These are phyloP conservation scores for Corticium candelabrum DNA, from an alignment of 37 sponge, comb jelly and placozoan species.

Conservation along the genomic window DNA sequence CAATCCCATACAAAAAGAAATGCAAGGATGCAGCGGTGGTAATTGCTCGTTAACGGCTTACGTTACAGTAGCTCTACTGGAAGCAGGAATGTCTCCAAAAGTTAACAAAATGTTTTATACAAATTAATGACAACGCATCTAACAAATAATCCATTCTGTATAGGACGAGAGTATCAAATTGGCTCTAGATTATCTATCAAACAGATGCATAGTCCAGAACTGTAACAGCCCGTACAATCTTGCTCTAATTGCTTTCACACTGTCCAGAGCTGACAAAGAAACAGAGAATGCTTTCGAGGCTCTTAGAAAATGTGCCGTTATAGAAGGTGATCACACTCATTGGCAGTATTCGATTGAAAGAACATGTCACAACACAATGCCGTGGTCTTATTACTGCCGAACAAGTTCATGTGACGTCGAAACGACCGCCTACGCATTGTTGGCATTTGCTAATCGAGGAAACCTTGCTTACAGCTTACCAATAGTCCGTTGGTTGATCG, in stretches of 20 bases:
- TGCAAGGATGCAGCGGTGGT: conserved; percentile 1
- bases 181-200: background rate
- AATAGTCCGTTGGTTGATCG: conserved; percentile 7
- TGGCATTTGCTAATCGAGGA: background rate
- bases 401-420: conserved; percentile 7
- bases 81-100: background rate
- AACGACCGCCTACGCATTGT: conserved; percentile 10
- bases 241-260: background rate
- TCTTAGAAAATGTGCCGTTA: background rate
- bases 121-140: too few relatives aligned
- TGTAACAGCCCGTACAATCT: background rate
- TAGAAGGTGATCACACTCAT: background rate
- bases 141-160: too few relatives aligned
- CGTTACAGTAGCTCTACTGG: background rate
- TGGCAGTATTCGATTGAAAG: background rate
- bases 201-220: background rate
- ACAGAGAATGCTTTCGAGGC: background rate
- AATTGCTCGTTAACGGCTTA: background rate
- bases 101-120: too few relatives aligned
- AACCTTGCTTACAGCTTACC: background rate
- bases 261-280: background rate
- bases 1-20: background rate
- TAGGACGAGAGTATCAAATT: background rate
- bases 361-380: background rate
- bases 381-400: background rate